These are phyloP conservation scores for Glossophaga mutica DNA, from an alignment of 2,797 vertebrate species.

Conservation along the genomic window DNA sequence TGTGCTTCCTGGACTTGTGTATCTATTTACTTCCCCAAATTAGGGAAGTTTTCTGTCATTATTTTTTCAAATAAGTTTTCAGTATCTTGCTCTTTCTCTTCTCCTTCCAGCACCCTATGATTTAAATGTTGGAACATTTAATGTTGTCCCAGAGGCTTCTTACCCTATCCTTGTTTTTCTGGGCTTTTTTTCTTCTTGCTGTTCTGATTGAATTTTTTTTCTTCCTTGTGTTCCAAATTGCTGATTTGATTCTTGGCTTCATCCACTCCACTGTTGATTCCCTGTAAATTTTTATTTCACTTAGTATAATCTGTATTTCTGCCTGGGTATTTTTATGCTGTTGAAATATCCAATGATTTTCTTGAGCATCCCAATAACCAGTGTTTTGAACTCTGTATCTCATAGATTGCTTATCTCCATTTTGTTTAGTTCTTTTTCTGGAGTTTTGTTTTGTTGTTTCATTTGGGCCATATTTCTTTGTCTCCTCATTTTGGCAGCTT, in stretches of 20 bases:
- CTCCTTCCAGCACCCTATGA: not conserved
- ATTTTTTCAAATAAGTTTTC: not conserved
- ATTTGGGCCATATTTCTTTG: no score
- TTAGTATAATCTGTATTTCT: not conserved
- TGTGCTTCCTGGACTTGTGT: not conserved
- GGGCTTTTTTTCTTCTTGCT: not conserved
- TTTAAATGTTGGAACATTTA: not conserved
- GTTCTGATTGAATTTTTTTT: not conserved
- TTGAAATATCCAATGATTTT: not conserved
- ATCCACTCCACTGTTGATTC: not conserved
- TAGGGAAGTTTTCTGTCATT: not conserved
- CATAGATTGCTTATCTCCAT: not conserved
- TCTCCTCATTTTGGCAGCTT: no score
- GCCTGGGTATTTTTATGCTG: not conserved
- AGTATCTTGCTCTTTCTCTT: not conserved
- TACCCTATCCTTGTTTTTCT: not conserved
- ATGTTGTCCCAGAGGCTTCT: not conserved
- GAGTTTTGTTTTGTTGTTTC: no score
- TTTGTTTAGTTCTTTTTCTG: no score
- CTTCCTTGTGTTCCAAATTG: not conserved
- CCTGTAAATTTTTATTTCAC: not conserved
- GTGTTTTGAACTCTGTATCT: not conserved
- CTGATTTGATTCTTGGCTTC: not conserved
- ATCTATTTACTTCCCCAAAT: not conserved
- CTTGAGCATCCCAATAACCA: not conserved